Conservation (phyloP, 2,797 vertebrate genomes). For the Morelia viridis region DNA sequence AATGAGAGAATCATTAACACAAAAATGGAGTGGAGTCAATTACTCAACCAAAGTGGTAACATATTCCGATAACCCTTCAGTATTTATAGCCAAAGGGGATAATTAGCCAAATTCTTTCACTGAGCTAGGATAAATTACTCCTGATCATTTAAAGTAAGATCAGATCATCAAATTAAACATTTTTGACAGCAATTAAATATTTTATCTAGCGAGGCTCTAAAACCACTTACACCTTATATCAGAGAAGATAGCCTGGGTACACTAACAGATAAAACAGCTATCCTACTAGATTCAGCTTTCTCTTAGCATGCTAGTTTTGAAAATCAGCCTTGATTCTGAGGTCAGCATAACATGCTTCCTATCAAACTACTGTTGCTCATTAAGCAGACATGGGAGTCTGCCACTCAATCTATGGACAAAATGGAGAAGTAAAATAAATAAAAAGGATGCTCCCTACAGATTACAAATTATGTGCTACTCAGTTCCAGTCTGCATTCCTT, state of each 20-base stretch:
- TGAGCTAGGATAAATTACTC: constrained; percentile 23
- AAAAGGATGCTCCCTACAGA: background rate
- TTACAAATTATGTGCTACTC: background rate
- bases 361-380: background rate
- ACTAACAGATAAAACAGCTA: background rate
- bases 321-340: background rate
- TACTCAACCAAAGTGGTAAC: constrained; percentile 3
- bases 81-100: constrained; percentile 12
- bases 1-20: constrained; percentile 13
- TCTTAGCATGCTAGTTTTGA: background rate
- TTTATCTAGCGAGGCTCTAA: background rate
- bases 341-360: background rate
- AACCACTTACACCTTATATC: background rate
- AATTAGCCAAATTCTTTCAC: constrained; percentile 28
- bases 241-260: background rate
- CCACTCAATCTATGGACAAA: background rate
- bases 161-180: constrained; percentile 36
- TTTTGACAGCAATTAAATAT: constrained; percentile 11
- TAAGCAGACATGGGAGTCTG: background rate
- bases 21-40: constrained; percentile 17
- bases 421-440: background rate
- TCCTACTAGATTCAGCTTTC: background rate
- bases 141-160: constrained; percentile 24
- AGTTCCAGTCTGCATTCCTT: background rate
- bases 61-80: constrained; percentile 10